Evolutionary conservation across 2,797 vertebrate species (phyloP), one percentile per base, ranked within the genome.

Genomic region (Leptoclinus maculatus): DNA sequence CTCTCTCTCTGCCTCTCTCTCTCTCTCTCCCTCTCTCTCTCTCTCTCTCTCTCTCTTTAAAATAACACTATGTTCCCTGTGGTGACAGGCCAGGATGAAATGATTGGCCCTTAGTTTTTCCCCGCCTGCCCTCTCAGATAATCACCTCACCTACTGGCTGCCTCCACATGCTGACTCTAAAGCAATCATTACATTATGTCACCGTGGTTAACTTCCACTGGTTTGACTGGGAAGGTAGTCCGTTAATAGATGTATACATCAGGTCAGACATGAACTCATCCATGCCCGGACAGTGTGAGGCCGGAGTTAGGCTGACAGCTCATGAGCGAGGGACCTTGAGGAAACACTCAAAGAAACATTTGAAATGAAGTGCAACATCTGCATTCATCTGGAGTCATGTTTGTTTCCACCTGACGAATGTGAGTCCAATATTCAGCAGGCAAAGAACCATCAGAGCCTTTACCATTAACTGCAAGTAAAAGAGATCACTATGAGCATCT

Each of bases 21-120:
- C 56, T 45, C 32, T 54, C 49, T 66, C 57, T 34, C 70, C 65
- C 58, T 34, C 71, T 77, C 62, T 49, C 66, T 45, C 47, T 45
- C 87, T 80, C 89, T 74, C 58, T n/a, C 74, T 77, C 74, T 58
- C 59, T 34, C 76, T 78, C 78, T 88, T 88, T 90, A 87, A 89
- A 92, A 91, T 89, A 90, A 91, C 87, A 86, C 84, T 89, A 80
- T 82, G 87, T 91, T 88, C 85, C 79, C 65, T 77, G 84, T 68
- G 66, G 87, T 91, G 94, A 95, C 89, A 92, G 89, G 87, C 64
- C 73, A 11, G 76, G 74, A 90, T 91, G 75, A 94, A 95, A 95
- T 95, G 91, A 95, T 94, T 93, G 93, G 92, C 87, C 80, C 87
- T 93, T 93, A 89, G 87, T 92, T 94, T 91, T 89, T 87, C 70